phyloP scores from a whole-genome alignment of 2,113 vertebrate species.

The Psammodynastes pulverulentus region DNA sequence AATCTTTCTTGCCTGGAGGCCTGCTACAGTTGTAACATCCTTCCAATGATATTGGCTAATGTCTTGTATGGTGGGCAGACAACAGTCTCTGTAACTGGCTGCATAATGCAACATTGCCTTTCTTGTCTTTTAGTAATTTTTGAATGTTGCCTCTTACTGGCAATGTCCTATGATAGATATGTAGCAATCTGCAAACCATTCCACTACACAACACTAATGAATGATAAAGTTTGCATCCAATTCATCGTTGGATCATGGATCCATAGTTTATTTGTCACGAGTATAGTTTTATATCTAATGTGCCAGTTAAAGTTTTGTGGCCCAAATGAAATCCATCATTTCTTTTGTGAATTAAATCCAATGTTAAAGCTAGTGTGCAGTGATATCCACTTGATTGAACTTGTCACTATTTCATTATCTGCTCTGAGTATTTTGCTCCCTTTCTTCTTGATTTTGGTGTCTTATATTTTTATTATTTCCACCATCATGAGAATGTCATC shows the following conservation, averaged over 20 bases:
- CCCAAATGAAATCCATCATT: slow-evolving; percentile 25
- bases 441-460: slow-evolving; percentile 30
- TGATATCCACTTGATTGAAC: not conserved
- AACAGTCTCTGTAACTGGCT: slow-evolving; percentile 21
- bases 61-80: slow-evolving; percentile 8
- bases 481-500: slow-evolving; percentile 8
- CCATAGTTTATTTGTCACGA: slow-evolving; percentile 11
- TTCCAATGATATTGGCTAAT: slow-evolving; percentile 1
- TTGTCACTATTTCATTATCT: not conserved
- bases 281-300: slow-evolving; percentile 9
- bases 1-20: not conserved
- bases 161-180: slow-evolving; percentile 36
- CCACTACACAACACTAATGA: slow-evolving; percentile 14
- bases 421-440: not conserved
- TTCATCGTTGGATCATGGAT: slow-evolving; percentile 9
- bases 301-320: slow-evolving; percentile 20
- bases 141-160: slow-evolving; percentile 34
- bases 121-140: slow-evolving; percentile 37
- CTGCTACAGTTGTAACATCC: slow-evolving; percentile 1
- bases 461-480: slow-evolving; percentile 25
- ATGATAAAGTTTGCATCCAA: not conserved
- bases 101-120: slow-evolving; percentile 18
- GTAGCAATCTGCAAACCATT: slow-evolving; percentile 31
- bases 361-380: not conserved
- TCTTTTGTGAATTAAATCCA: slow-evolving; percentile 49